These are phyloP conservation scores for Squalus acanthias DNA, from an alignment of 2,797 vertebrate genomes.

Conservation along the genomic window DNA sequence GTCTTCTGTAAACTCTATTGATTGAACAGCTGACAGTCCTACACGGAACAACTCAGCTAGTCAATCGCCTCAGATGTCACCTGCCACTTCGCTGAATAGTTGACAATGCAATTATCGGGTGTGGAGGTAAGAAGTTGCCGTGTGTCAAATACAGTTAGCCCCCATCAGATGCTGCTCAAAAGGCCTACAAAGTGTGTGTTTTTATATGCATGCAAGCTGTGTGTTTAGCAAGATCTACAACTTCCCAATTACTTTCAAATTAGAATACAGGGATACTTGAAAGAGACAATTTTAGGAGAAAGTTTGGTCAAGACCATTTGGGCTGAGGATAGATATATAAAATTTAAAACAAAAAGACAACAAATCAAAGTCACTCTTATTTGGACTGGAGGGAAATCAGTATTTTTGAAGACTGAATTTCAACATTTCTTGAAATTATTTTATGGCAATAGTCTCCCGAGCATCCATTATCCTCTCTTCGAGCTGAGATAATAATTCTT, in stretches of 20 bases:
- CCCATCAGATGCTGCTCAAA: constrained; percentile 64
- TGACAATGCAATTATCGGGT: constrained; percentile 79
- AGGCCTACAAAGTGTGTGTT: constrained; percentile 43
- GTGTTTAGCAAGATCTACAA: constrained; percentile 19
- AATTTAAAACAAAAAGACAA: not conserved
- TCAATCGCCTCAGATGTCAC: constrained; percentile 70
- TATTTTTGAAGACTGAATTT: not conserved
- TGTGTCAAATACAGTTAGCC: constrained; percentile 74
- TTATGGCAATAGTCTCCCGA: not conserved
- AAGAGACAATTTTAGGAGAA: not conserved
- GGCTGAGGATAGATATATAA: not conserved
- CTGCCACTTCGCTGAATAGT: constrained; percentile 74
- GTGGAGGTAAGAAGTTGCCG: constrained; percentile 74
- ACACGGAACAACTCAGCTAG: constrained; percentile 58
- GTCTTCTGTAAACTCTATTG: constrained; percentile 74
- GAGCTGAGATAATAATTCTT: not conserved
- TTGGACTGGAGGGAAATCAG: not conserved
- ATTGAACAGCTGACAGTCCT: constrained; percentile 68
- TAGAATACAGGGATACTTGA: not conserved
- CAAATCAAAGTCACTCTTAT: not conserved
- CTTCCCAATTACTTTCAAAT: constrained; percentile 19
- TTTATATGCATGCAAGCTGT: constrained; percentile 14
- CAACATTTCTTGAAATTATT: not conserved
- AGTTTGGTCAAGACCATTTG: not conserved
- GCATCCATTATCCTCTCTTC: not conserved